Evolutionary conservation across 2,797 vertebrate genomes (phyloP).

Genomic region (Sebastes alutus): DNA sequence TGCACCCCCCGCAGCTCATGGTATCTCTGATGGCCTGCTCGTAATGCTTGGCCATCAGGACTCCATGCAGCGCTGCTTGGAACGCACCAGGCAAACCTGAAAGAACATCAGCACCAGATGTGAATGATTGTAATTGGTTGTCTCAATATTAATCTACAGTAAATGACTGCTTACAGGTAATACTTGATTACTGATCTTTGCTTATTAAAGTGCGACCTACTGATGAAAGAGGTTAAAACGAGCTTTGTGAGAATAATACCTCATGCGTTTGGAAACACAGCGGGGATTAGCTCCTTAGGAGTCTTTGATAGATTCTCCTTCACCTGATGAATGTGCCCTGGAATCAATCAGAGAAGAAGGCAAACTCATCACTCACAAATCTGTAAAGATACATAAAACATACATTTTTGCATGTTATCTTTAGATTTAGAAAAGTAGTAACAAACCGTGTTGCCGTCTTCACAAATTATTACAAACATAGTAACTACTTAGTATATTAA

Average conservation of each 20-base stretch:
- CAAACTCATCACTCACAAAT: background rate
- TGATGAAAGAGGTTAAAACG: background rate
- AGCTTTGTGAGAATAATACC: slow-evolving; percentile 65
- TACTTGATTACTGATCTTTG: background rate
- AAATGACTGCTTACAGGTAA: background rate
- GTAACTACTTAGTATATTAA: background rate
- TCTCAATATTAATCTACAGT: background rate
- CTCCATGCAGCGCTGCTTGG: slow-evolving; percentile 82
- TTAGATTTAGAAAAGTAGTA: background rate
- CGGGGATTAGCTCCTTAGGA: slow-evolving; percentile 73
- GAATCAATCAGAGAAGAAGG: slow-evolving; percentile 9
- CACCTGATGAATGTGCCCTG: slow-evolving; percentile 79
- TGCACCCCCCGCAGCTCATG: slow-evolving; percentile 84
- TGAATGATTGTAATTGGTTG: background rate
- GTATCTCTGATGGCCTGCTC: slow-evolving; percentile 78
- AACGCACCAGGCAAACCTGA: slow-evolving; percentile 85
- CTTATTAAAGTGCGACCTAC: background rate
- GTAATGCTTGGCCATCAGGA: slow-evolving; percentile 76
- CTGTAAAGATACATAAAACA: background rate
- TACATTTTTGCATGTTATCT: background rate
- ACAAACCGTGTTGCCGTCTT: background rate
- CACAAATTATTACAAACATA: background rate
- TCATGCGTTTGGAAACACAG: slow-evolving; percentile 81
- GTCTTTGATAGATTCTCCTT: slow-evolving; percentile 76
- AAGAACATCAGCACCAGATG: background rate